A percentile compares a stretch with the other conserved stretches of the same genome.
These are phyloP conservation scores for Calypte anna DNA, from an alignment of 2,113 vertebrate genomes.

Conservation along the genomic window DNA sequence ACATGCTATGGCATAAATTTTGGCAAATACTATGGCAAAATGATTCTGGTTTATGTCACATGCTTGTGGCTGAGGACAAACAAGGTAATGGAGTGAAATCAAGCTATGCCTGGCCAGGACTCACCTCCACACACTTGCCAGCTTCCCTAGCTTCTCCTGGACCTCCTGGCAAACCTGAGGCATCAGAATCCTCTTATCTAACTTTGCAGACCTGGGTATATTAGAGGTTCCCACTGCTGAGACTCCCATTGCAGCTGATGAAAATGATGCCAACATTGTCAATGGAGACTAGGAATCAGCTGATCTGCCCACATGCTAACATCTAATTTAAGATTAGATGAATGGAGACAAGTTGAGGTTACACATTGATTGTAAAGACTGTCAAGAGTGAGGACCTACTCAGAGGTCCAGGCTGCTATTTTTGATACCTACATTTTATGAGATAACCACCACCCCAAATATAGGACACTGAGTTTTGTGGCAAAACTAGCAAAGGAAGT, in stretches of 20 bases:
- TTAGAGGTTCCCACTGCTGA: not conserved
- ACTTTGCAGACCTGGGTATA: not conserved
- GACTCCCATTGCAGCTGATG: not conserved
- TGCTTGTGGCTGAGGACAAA: not conserved
- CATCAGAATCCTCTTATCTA: not conserved
- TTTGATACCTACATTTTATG: not conserved
- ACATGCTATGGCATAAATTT: not conserved
- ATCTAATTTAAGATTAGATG: not conserved
- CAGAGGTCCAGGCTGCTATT: not conserved
- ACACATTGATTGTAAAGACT: not conserved
- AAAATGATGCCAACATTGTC: not conserved
- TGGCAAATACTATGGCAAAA: no score
- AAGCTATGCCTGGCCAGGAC: not conserved
- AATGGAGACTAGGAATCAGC: not conserved
- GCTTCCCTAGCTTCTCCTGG: not conserved
- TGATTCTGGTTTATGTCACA: not conserved
- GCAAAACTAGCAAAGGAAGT: not conserved
- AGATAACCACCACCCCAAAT: not conserved
- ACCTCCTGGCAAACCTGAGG: not conserved
- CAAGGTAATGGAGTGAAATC: not conserved
- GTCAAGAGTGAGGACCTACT: not conserved
- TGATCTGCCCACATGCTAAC: not conserved
- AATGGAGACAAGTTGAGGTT: not conserved
- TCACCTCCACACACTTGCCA: not conserved
- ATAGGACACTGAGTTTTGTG: not conserved